phyloP scores from a whole-genome alignment of 2,888 invertebrate genomes.

The Synanthedon myopaeformis region DNA sequence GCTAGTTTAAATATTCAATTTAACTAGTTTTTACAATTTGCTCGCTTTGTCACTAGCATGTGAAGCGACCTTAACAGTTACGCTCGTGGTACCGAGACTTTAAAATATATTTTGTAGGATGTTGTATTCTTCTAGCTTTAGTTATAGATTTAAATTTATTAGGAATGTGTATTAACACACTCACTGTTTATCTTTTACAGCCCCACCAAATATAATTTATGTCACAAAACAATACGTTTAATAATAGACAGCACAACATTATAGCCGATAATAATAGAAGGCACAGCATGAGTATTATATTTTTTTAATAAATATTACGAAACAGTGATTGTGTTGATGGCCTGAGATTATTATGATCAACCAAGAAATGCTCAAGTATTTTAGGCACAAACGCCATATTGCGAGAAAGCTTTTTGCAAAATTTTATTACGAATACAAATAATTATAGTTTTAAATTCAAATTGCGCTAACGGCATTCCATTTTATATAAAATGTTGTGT shows the following conservation, averaged over 20 bases:
- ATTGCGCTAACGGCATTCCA: conserved; percentile 30
- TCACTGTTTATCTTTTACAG: conserved; percentile 60
- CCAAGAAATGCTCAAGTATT: conserved; percentile 64
- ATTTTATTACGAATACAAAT: neutral
- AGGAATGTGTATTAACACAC: conserved; percentile 64
- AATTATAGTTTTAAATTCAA: conserved; percentile 3
- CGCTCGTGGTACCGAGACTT: neutral
- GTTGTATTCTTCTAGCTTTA: conserved; percentile 61
- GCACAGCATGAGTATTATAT: neutral
- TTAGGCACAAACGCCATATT: conserved; percentile 60
- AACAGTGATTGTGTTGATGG: conserved; percentile 70
- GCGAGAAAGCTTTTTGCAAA: conserved; percentile 25
- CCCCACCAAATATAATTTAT: conserved; percentile 52
- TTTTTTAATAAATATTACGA: conserved; percentile 9
- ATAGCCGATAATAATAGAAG: neutral
- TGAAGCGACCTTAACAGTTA: neutral
- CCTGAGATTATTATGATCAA: conserved; percentile 42
- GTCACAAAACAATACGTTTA: conserved; percentile 24
- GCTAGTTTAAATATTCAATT: no score
- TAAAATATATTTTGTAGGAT: conserved; percentile 14
- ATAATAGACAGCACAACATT: neutral
- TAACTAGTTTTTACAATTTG: no score
- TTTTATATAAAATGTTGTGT: conserved; percentile 27
- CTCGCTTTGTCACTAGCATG: no score
- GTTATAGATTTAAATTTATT: conserved; percentile 29